phyloP scores from a whole-genome alignment of 2,113 vertebrate genomes.

The Corythornis cristatus region DNA sequence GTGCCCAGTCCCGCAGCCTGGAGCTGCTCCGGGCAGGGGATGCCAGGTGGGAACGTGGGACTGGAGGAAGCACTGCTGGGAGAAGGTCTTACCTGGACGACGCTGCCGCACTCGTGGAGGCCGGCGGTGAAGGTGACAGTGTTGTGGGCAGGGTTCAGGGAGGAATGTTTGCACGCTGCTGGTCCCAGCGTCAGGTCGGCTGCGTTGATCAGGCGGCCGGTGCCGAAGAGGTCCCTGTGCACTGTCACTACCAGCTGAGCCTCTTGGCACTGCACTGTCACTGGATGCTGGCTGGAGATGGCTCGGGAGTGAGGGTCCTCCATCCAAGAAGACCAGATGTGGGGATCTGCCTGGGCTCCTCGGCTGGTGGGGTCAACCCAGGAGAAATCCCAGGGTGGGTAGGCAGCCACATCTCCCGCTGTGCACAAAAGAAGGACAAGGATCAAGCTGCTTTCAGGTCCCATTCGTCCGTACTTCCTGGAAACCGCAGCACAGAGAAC shows the following conservation, averaged over 20 bases:
- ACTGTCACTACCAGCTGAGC: conserved; percentile 21
- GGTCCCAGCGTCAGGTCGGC: conserved; percentile 5
- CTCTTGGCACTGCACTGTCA: conserved; percentile 12
- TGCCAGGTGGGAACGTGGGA: fast-evolving
- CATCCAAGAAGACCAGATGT: background rate
- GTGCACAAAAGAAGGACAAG: background rate
- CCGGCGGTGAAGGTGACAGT: background rate
- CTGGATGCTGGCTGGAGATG: background rate
- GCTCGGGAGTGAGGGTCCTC: background rate
- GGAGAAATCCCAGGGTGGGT: background rate
- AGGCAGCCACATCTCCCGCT: background rate
- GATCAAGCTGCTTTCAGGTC: background rate
- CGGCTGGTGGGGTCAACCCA: background rate
- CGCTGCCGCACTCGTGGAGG: conserved; percentile 21
- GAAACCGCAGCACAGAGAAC: background rate
- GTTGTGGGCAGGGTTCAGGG: background rate
- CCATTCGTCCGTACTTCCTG: background rate
- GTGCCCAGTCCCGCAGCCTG: fast-evolving
- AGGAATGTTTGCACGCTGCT: background rate
- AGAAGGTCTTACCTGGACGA: background rate
- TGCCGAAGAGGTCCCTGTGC: conserved; percentile 39
- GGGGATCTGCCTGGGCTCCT: background rate
- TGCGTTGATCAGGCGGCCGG: background rate
- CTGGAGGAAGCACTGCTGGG: fast-evolving
- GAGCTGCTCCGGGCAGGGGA: background rate